phyloP scores from a whole-genome alignment of 1,140 invertebrate species.

The Rhopalosiphum maidis region DNA sequence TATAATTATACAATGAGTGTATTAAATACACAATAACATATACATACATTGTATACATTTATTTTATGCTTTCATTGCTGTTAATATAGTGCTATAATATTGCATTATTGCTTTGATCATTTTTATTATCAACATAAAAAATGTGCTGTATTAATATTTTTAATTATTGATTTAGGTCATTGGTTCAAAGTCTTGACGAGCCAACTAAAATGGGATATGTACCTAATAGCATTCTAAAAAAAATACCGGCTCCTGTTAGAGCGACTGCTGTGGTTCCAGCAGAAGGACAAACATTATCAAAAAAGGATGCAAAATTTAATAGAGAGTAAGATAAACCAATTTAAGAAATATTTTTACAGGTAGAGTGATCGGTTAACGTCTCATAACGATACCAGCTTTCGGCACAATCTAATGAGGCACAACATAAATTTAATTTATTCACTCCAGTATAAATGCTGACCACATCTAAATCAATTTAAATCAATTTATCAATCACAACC shows the following conservation, averaged over 20 bases:
- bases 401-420: neutral
- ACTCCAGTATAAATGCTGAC: neutral
- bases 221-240: constrained; percentile 75
- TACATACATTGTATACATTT: neutral
- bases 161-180: constrained; percentile 67
- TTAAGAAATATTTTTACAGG: neutral
- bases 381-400: neutral
- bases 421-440: neutral
- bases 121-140: neutral
- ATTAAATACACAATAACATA: neutral
- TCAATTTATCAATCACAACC: neutral
- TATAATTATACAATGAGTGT: neutral
- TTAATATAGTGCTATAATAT: neutral
- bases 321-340: constrained; percentile 51
- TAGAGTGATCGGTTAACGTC: too few species aligned
- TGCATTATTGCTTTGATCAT: neutral
- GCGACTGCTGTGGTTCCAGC: constrained; percentile 49
- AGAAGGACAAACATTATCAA: constrained; percentile 44
- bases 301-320: constrained; percentile 60
- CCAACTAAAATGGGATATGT: constrained; percentile 78
- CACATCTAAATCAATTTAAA: neutral
- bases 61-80: constrained; percentile 6
- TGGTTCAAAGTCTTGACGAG: constrained; percentile 70
- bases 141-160: constrained; percentile 4
- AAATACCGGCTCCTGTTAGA: constrained; percentile 52